Evolutionary conservation across 2,113 vertebrate genomes (phyloP).

Genomic region (Sinosuthora webbiana): DNA sequence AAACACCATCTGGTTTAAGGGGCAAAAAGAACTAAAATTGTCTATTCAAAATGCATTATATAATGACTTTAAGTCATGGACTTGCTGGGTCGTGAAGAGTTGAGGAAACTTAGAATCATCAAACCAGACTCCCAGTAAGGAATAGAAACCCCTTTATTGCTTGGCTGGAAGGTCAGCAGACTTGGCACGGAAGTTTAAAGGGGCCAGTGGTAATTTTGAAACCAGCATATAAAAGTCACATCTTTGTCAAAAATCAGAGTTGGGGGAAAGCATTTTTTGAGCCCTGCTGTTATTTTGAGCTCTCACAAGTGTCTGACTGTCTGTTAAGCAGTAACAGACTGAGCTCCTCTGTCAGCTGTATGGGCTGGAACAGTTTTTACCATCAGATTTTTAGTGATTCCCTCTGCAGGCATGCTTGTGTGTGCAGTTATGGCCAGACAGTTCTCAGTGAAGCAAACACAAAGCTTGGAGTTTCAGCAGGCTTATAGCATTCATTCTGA

Average conservation of each 20-base stretch:
- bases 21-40: neutral
- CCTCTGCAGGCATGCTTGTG: neutral
- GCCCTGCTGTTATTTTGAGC: neutral
- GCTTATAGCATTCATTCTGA: neutral
- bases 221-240: neutral
- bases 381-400: neutral
- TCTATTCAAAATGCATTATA: neutral
- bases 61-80: neutral
- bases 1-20: neutral
- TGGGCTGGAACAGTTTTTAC: neutral
- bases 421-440: neutral
- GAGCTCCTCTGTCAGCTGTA: neutral
- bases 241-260: neutral
- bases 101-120: neutral
- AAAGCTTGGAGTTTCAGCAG: neutral
- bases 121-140: neutral
- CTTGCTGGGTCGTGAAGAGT: neutral
- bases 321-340: neutral
- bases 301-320: neutral
- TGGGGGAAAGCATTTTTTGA: neutral
- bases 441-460: neutral
- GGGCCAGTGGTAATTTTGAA: neutral
- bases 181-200: neutral
- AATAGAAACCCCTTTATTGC: conserved; percentile 8
- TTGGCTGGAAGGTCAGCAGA: neutral